These are phyloP conservation scores for Huso huso DNA, from an alignment of 2,797 vertebrate species.

Conservation along the genomic window DNA sequence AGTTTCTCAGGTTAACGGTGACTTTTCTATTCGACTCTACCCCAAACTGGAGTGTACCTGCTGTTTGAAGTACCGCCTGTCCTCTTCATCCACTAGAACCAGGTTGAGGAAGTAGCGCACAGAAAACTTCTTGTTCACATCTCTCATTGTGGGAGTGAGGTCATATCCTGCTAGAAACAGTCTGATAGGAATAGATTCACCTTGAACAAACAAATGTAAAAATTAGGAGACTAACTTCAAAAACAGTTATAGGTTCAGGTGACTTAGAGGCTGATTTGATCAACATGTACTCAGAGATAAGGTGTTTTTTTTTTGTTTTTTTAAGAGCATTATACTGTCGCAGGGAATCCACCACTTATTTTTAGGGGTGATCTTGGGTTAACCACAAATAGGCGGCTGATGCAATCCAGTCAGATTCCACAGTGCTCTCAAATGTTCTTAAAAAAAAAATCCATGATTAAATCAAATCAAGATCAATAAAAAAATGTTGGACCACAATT, in stretches of 20 bases:
- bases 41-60: constrained; percentile 62
- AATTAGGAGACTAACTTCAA: not conserved
- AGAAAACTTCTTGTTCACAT: constrained; percentile 98
- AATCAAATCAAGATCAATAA: too few species aligned
- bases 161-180: constrained; percentile 93
- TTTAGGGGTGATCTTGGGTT: too few species aligned
- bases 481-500: too few species aligned
- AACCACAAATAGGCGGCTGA: too few species aligned
- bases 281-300: too few species aligned
- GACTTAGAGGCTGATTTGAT: too few species aligned
- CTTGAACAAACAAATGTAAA: constrained; percentile 36
- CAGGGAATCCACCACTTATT: not conserved
- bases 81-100: constrained; percentile 96
- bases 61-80: constrained; percentile 97
- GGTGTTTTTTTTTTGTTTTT: too few species aligned
- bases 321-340: too few species aligned
- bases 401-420: too few species aligned
- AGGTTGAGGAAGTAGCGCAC: constrained; percentile 97
- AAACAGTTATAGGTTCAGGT: too few species aligned
- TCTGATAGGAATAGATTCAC: constrained; percentile 96
- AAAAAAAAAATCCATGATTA: too few species aligned
- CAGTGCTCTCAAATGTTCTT: too few species aligned
- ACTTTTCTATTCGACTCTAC: not conserved
- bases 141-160: constrained; percentile 93
- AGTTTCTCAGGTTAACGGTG: not conserved